Conservation (phyloP, 2,113 vertebrate species). For the Scomber scombrus region DNA sequence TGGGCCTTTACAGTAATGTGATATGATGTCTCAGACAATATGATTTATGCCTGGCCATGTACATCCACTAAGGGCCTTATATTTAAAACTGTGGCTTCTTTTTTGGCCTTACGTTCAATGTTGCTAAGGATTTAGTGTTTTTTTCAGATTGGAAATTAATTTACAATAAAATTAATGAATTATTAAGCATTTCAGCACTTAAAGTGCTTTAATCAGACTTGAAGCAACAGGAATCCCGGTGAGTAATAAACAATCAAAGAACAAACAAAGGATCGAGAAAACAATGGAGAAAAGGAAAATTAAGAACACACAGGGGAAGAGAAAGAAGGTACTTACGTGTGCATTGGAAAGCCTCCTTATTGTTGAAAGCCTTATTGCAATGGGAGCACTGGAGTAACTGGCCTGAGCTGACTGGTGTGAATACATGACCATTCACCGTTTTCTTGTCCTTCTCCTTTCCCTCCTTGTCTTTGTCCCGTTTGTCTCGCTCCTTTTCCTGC, state of each 20-base stretch:
- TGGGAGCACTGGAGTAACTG: slow-evolving; percentile 87
- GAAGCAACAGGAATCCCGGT: not conserved
- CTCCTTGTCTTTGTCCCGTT: slow-evolving; percentile 90
- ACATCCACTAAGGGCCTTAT: not conserved
- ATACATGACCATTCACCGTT: slow-evolving; percentile 89
- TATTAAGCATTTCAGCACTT: not conserved
- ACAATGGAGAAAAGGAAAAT: not conserved
- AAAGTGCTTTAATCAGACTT: slow-evolving; percentile 34
- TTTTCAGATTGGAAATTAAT: not conserved
- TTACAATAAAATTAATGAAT: not conserved
- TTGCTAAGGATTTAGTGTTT: not conserved
- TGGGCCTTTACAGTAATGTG: not conserved
- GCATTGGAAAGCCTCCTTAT: slow-evolving; percentile 91
- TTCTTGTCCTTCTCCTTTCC: slow-evolving; percentile 93
- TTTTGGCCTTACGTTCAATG: not conserved
- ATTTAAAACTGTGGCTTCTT: not conserved
- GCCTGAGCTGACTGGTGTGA: slow-evolving; percentile 81
- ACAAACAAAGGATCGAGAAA: not conserved
- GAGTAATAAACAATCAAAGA: not conserved
- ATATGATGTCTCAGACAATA: not conserved
- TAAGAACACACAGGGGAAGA: not conserved
- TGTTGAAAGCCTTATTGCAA: slow-evolving; percentile 89
- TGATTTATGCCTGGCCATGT: slow-evolving; percentile 3
- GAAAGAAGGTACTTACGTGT: slow-evolving; percentile 82
- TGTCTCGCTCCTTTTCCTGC: slow-evolving; percentile 93